phyloP scores from a whole-genome alignment of 2,797 vertebrate genomes.

The Sebastolobus altivelis region DNA sequence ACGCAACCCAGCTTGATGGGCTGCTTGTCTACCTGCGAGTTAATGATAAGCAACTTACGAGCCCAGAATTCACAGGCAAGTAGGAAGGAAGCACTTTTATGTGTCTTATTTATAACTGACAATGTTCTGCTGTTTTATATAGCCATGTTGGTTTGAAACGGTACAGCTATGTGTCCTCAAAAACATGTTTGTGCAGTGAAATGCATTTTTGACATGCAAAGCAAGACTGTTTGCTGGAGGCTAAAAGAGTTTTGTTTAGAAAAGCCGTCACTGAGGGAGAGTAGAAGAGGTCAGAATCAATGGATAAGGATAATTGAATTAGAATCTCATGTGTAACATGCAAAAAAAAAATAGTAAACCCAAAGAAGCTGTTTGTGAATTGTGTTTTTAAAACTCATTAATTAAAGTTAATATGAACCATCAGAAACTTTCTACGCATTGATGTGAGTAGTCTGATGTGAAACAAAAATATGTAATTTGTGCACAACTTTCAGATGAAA shows the following conservation, averaged over 20 bases:
- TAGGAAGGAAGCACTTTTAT: not conserved
- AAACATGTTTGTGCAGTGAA: not conserved
- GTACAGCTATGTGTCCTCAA: not conserved
- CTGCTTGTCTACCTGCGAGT: slow-evolving; percentile 52
- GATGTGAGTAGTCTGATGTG: not conserved
- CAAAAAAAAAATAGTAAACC: not conserved
- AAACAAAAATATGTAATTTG: not conserved
- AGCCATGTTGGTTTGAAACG: not conserved
- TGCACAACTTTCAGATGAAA: slow-evolving; percentile 79
- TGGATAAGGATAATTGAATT: not conserved
- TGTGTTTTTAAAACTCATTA: not conserved
- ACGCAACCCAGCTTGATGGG: slow-evolving; percentile 26
- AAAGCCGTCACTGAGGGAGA: not conserved
- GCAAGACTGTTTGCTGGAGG: not conserved
- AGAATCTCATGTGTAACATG: not conserved
- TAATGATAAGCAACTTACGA: slow-evolving; percentile 35
- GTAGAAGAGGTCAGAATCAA: not conserved
- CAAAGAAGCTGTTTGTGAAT: not conserved
- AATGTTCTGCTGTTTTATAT: not conserved
- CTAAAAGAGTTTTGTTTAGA: not conserved
- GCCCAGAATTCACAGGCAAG: slow-evolving; percentile 64
- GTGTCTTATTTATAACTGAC: not conserved
- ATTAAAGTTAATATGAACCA: not conserved
- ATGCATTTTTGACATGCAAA: not conserved
- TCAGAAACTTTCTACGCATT: not conserved